Evolutionary conservation across 2,888 invertebrate genomes (phyloP).

Genomic region (Sacculina carcini): DNA sequence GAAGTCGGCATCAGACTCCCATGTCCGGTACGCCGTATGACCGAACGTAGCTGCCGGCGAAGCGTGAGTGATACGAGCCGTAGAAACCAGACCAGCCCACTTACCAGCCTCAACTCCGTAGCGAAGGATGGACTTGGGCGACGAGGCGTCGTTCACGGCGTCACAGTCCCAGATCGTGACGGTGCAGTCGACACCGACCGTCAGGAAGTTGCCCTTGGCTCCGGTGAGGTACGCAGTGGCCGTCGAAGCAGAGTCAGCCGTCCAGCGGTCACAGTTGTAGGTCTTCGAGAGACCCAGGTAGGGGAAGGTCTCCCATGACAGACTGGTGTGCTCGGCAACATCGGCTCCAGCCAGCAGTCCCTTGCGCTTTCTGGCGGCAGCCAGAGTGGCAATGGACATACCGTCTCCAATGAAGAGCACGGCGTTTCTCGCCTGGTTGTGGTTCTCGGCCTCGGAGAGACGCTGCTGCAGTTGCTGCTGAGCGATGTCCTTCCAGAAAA

Average conservation of each 20-base stretch:
- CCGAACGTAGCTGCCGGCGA: background rate
- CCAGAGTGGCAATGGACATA: background rate
- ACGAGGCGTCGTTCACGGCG: background rate
- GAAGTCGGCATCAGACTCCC: background rate
- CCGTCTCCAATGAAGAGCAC: background rate
- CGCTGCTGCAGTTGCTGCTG: background rate
- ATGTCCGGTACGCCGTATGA: background rate
- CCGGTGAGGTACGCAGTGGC: background rate
- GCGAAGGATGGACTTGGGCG: background rate
- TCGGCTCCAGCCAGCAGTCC: background rate
- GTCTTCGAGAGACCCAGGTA: background rate
- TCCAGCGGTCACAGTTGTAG: background rate
- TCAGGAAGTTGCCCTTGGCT: background rate
- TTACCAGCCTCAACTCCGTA: background rate
- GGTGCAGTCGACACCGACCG: background rate
- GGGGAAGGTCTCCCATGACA: background rate
- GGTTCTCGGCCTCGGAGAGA: background rate
- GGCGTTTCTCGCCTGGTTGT: background rate
- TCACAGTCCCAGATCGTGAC: background rate
- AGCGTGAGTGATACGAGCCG: background rate
- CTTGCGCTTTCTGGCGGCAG: background rate
- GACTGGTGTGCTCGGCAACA: background rate
- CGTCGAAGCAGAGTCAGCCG: background rate
- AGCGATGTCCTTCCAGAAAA: background rate
- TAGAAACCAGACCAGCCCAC: background rate